These are phyloP conservation scores for Hoplostethus mediterraneus DNA, from an alignment of 2,797 vertebrate genomes.

Conservation along the genomic window DNA sequence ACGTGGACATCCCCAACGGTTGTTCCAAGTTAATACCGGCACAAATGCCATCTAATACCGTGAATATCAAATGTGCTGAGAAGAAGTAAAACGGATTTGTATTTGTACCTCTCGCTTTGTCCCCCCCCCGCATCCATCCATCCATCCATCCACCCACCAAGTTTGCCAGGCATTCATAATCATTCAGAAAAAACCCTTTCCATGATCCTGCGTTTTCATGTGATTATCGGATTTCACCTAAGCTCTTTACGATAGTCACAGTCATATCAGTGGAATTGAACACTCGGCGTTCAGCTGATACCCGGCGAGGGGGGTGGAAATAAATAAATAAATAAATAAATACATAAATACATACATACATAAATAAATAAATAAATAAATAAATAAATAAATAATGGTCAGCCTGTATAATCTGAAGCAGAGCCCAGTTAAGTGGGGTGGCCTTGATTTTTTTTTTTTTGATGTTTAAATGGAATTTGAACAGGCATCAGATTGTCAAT, in stretches of 20 bases:
- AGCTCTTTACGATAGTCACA: conserved; percentile 68
- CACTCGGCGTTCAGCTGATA: conserved; percentile 20
- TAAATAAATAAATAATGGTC: no score
- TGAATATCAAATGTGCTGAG: conserved; percentile 20
- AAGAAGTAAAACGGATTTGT: conserved; percentile 46
- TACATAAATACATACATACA: no score
- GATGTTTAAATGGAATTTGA: conserved; percentile 42
- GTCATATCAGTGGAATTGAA: conserved; percentile 39
- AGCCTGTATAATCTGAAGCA: conserved; percentile 52
- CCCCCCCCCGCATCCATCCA: conserved; percentile 4
- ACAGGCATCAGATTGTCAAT: conserved; percentile 18
- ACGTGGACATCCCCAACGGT: conserved; percentile 29
- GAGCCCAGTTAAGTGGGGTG: conserved; percentile 49
- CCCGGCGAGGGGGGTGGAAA: no score
- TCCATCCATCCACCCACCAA: not conserved
- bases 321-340: no score
- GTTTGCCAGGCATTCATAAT: conserved; percentile 58
- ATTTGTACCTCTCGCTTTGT: conserved; percentile 4
- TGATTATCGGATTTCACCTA: conserved; percentile 67
- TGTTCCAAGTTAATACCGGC: conserved; percentile 18
- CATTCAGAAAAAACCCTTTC: conserved; percentile 51
- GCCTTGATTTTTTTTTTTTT: conserved; percentile 50
- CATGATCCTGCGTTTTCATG: conserved; percentile 51
- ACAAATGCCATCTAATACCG: conserved; percentile 35
- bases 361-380: no score